These are phyloP conservation scores for Meteorus colon DNA, from an alignment of 2,888 invertebrate genomes.

Conservation along the genomic window DNA sequence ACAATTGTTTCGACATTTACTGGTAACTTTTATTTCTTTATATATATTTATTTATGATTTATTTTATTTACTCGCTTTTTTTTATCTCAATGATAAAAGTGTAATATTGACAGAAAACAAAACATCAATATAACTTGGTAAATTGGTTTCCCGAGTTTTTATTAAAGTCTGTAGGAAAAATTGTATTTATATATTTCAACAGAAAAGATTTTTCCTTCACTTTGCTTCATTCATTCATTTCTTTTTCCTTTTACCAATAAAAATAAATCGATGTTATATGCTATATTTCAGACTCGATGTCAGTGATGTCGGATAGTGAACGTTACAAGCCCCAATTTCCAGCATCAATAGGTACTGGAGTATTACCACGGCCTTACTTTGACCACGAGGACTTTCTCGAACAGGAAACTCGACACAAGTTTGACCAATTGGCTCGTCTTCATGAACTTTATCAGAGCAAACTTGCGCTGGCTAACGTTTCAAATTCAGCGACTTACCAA, in stretches of 20 bases:
- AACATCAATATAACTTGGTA: constrained; percentile 7
- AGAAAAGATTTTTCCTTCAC: not conserved
- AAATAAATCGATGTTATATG: constrained; percentile 5
- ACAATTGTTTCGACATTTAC: constrained; percentile 93
- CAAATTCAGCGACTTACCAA: constrained; percentile 79
- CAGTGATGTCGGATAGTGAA: constrained; percentile 72
- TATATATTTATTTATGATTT: not conserved
- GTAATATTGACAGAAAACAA: not conserved
- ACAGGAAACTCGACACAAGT: constrained; percentile 76
- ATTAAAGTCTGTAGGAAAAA: not conserved
- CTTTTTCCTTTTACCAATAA: constrained; percentile 9
- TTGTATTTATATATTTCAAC: not conserved
- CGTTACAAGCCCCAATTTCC: constrained; percentile 69
- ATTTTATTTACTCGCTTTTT: not conserved
- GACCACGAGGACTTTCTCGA: constrained; percentile 75
- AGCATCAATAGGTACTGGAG: constrained; percentile 63
- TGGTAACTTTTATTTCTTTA: constrained; percentile 75
- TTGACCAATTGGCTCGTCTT: constrained; percentile 87
- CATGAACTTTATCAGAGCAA: constrained; percentile 88
- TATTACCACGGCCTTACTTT: constrained; percentile 69
- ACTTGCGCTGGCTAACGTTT: constrained; percentile 83
- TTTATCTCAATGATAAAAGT: not conserved
- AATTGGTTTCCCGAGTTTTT: not conserved
- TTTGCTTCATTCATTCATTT: not conserved
- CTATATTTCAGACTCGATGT: constrained; percentile 72